These are phyloP conservation scores for Scarus forsteni DNA, from an alignment of 2,797 vertebrate species.

Conservation along the genomic window DNA sequence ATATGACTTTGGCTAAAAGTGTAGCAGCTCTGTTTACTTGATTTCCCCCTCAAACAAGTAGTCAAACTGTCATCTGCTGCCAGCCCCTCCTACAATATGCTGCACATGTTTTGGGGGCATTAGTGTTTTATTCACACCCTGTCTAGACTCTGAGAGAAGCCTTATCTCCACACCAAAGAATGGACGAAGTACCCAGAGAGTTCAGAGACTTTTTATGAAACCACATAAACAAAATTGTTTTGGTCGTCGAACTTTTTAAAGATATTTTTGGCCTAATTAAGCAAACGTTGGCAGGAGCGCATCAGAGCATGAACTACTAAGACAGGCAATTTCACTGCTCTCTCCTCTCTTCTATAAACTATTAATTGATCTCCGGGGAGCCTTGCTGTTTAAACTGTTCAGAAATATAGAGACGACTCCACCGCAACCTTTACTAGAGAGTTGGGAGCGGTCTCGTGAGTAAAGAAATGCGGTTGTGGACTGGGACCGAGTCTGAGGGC, in stretches of 20 bases:
- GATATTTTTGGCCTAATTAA: slow-evolving; percentile 81
- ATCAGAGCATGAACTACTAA: slow-evolving; percentile 76
- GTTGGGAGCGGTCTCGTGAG: slow-evolving; percentile 44
- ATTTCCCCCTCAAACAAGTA: slow-evolving; percentile 12
- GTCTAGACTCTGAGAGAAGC: slow-evolving; percentile 20
- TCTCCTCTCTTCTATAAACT: slow-evolving; percentile 76
- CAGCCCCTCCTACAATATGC: neutral
- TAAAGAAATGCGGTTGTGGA: slow-evolving; percentile 28
- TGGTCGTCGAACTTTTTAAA: slow-evolving; percentile 51
- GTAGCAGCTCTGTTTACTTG: slow-evolving; percentile 2
- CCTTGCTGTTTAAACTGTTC: slow-evolving; percentile 74
- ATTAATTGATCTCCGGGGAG: slow-evolving; percentile 85
- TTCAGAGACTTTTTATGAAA: slow-evolving; percentile 35
- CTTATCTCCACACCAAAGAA: slow-evolving; percentile 31
- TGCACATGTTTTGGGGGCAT: neutral
- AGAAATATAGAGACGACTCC: slow-evolving; percentile 69
- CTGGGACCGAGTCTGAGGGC: slow-evolving; percentile 28
- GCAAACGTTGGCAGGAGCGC: slow-evolving; percentile 54
- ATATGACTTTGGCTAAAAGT: neutral
- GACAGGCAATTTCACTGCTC: slow-evolving; percentile 75
- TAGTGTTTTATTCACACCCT: neutral
- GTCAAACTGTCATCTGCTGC: slow-evolving; percentile 13
- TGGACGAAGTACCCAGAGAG: slow-evolving; percentile 46
- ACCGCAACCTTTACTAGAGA: slow-evolving; percentile 63
- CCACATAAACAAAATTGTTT: slow-evolving; percentile 51